These are phyloP conservation scores for Amblyjoppa proteus DNA, from an alignment of 2,888 invertebrate genomes.

Conservation along the genomic window DNA sequence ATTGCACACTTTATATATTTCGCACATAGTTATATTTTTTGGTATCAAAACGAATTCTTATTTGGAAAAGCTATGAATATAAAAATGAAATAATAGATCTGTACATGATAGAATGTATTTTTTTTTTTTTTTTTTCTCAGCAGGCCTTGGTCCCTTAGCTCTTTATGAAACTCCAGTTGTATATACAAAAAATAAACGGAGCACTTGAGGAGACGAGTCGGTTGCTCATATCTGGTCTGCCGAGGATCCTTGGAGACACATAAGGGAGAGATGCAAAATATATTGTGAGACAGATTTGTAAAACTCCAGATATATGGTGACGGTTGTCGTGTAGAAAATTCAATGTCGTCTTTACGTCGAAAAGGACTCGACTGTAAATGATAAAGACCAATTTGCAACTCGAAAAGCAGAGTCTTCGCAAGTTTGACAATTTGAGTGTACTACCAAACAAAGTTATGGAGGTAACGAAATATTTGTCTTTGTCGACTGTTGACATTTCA, in stretches of 20 bases:
- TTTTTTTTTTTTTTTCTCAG: slow-evolving; percentile 72
- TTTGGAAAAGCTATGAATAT: neutral
- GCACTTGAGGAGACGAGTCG: slow-evolving; percentile 96
- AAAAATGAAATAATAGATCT: neutral
- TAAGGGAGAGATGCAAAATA: slow-evolving; percentile 82
- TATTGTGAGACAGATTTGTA: slow-evolving; percentile 70
- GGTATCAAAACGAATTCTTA: neutral
- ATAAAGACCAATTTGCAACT: slow-evolving; percentile 93
- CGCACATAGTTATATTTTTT: too few relatives aligned
- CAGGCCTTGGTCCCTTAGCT: slow-evolving; percentile 92
- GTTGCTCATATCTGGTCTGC: slow-evolving; percentile 90
- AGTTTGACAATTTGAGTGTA: slow-evolving; percentile 98
- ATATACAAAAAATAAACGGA: slow-evolving; percentile 96
- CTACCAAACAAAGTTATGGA: slow-evolving; percentile 94
- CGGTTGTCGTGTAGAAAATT: neutral
- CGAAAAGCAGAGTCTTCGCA: slow-evolving; percentile 95
- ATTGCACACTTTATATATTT: too few relatives aligned
- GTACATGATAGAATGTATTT: slow-evolving; percentile 42
- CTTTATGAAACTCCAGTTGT: slow-evolving; percentile 94
- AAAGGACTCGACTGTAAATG: too few relatives aligned
- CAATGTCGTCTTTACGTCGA: too few relatives aligned
- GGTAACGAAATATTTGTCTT: slow-evolving; percentile 83
- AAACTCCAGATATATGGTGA: neutral
- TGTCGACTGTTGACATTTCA: slow-evolving; percentile 61
- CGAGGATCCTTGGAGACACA: slow-evolving; percentile 92